Base-by-base conservation (phyloP, 2,888 invertebrate species). In the Drosophila rellima region DNA sequence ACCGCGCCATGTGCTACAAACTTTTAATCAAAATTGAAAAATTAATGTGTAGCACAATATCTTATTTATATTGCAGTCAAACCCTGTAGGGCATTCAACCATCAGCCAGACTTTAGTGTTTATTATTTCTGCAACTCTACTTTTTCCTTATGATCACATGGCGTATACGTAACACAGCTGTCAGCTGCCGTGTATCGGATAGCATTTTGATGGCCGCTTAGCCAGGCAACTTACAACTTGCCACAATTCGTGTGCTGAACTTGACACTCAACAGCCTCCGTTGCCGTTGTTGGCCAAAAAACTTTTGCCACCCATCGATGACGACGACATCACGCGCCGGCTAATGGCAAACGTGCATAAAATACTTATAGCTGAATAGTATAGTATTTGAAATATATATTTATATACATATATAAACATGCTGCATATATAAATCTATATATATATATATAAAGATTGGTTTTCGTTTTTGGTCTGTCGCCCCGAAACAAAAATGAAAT, bases 341-440 rank as follows among this genome's bases (percentile, higher is more conserved):
- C 74, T 78, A 81, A 79, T 81, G 72, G 79, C 72, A 56, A 60
- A 75, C 79, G 79, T 79, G 79, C 50, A 74, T 81, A 54, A 79
- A 79, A 78, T 79, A 78, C 68, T 61, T 64, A 75, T 48, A 47
- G 23, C 39, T 11, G 33, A 29, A 26, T 42, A 57, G 55, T 60
- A 56, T 55, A 59, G 31, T 55, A 66, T 54, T 26, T 42, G 26
- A n/a, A 39, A 62, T 44, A 18, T 31, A 15, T 29, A 20, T 26
- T 48, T 40, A n/a, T 31, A 18, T 29, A 18, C 20, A 42, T 15
- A 8, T 0, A n/a, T 31, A 31, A 20, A 18, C 4, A 10, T 11
- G 17, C 23, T 40, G 18, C 23, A 37, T 44, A 60, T 31, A 51
- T 51, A 64, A 15, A 64, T 10, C 3, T 1, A 2, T 29, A 10